These are phyloP conservation scores for Cepphus grylle DNA, from an alignment of 2,113 vertebrate species.

Conservation along the genomic window DNA sequence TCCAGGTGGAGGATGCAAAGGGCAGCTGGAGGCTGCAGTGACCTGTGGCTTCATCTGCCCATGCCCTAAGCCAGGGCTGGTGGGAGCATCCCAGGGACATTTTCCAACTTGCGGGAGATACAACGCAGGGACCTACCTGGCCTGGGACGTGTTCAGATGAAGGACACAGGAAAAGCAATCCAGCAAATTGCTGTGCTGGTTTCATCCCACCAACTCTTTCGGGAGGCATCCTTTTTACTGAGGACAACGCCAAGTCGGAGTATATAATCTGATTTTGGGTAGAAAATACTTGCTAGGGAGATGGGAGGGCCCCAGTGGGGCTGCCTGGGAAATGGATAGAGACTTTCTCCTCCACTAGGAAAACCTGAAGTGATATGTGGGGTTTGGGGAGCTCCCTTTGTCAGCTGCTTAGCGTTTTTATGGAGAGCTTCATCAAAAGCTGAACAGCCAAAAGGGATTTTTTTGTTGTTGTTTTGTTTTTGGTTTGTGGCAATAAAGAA, in stretches of 20 bases:
- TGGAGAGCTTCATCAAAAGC: not conserved
- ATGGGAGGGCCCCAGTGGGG: not conserved
- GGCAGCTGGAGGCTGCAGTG: not conserved
- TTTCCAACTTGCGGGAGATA: not conserved
- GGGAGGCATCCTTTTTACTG: not conserved
- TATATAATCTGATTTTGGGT: not conserved
- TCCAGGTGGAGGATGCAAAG: not conserved
- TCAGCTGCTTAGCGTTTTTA: conserved; percentile 2
- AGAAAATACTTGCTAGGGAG: not conserved
- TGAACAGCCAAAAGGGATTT: not conserved
- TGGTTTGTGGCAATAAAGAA: not conserved
- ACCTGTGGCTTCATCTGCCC: not conserved
- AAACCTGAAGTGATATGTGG: not conserved
- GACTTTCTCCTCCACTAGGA: not conserved
- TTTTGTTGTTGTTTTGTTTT: not conserved
- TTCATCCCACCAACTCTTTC: not conserved
- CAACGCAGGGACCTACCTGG: not conserved
- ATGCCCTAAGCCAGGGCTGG: fast-evolving
- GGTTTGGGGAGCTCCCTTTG: not conserved
- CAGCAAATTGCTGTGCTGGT: not conserved
- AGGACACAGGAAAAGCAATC: not conserved
- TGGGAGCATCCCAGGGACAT: not conserved
- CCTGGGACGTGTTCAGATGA: fast-evolving
- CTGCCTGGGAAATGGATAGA: not conserved
- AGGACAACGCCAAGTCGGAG: not conserved